Conservation (phyloP, 2,113 vertebrate species). For the Spea multiplicata region DNA sequence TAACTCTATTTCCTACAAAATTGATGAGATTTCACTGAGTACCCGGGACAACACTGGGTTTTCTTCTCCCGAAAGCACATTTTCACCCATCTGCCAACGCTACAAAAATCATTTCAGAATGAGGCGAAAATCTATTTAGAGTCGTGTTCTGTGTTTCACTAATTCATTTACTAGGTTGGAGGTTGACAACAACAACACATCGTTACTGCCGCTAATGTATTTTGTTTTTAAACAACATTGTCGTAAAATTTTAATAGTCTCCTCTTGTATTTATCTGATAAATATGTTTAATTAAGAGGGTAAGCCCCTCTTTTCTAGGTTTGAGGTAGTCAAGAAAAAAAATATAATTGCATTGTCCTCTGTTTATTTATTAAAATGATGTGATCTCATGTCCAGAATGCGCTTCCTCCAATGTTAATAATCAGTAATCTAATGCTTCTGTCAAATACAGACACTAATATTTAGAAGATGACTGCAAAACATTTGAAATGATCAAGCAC, state of each 20-base stretch:
- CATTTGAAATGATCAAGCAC: too few relatives aligned
- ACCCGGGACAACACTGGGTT: constrained; percentile 76
- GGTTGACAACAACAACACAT: not conserved
- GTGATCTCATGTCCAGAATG: too few relatives aligned
- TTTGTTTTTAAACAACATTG: not conserved
- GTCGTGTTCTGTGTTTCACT: not conserved
- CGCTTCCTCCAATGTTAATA: too few relatives aligned
- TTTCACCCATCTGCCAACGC: constrained; percentile 62
- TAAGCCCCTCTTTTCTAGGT: too few relatives aligned
- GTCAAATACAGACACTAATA: too few relatives aligned
- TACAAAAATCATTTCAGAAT: constrained; percentile 62
- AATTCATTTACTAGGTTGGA: not conserved
- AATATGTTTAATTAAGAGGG: too few relatives aligned
- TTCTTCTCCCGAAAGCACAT: constrained; percentile 79
- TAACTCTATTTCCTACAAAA: constrained; percentile 78
- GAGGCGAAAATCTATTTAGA: constrained; percentile 83
- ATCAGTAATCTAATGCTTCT: too few relatives aligned
- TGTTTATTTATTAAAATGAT: too few relatives aligned
- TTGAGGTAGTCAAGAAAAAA: too few relatives aligned
- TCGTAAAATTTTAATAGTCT: not conserved
- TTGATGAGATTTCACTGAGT: constrained; percentile 70
- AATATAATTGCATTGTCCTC: too few relatives aligned
- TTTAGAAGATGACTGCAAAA: too few relatives aligned
- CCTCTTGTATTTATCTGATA: too few relatives aligned
- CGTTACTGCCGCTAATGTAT: not conserved